phyloP scores from a whole-genome alignment of 2,797 vertebrate genomes.

The Danionella dracula region DNA sequence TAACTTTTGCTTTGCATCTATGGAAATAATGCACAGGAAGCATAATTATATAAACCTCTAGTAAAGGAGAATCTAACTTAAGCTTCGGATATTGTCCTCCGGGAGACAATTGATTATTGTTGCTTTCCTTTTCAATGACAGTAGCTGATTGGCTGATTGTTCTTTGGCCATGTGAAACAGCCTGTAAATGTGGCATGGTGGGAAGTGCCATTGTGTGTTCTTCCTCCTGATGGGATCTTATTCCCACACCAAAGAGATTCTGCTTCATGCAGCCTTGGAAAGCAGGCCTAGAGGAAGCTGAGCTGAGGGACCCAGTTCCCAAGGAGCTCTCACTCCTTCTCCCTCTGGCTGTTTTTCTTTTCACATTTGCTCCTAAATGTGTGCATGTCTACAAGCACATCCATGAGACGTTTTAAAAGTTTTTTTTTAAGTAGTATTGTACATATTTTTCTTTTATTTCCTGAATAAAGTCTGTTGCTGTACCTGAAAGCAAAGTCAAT shows the following conservation, averaged over 20 bases:
- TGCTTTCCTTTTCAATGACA: slow-evolving; percentile 82
- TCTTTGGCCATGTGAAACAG: slow-evolving; percentile 79
- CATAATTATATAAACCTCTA: slow-evolving; percentile 57
- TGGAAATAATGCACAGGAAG: slow-evolving; percentile 21
- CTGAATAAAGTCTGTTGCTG: too few species aligned
- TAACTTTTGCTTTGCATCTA: background rate
- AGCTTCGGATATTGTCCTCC: slow-evolving; percentile 73
- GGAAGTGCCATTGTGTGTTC: slow-evolving; percentile 98
- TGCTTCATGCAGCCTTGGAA: slow-evolving; percentile 61
- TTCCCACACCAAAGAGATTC: slow-evolving; percentile 97
- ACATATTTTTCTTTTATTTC: too few species aligned
- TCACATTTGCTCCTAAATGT: slow-evolving; percentile 12
- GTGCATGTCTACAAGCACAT: slow-evolving; percentile 28
- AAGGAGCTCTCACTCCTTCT: slow-evolving; percentile 59
- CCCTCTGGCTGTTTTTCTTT: slow-evolving; percentile 43
- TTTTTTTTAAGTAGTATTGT: too few species aligned
- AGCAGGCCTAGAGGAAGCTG: slow-evolving; percentile 75
- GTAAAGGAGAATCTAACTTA: slow-evolving; percentile 66
- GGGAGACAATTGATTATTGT: slow-evolving; percentile 88
- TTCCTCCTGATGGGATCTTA: slow-evolving; percentile 87
- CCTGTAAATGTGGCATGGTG: slow-evolving; percentile 84
- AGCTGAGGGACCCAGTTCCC: slow-evolving; percentile 76
- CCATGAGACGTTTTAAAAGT: background rate
- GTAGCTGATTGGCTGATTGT: slow-evolving; percentile 96
- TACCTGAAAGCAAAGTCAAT: too few species aligned